Base-by-base conservation (phyloP, 2,113 vertebrate genomes). In the Pachycephala philippinensis region DNA sequence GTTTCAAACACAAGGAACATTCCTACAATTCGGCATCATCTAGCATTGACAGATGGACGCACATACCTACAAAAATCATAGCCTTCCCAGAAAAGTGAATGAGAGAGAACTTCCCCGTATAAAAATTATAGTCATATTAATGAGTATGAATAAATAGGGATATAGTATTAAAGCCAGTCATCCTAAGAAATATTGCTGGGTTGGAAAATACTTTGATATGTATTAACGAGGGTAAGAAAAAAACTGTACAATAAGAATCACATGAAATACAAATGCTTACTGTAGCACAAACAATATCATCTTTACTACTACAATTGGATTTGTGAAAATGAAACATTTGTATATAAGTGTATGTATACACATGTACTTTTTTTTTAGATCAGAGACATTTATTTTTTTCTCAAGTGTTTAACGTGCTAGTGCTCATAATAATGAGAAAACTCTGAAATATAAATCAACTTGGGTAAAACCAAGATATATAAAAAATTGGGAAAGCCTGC, bases 1-100 rank as follows among this genome's bases (percentile, higher is more conserved):
- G 96, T 94, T 96, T 94, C 91, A 89, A 97, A 87, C 94, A 95
- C 96, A 95, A 95, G 95, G 89, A 96, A 89, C 94, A 96, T 94
- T 96, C 91, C 94, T 87, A 91, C 84, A 76, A 94, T 91, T 93
- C 78, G n/a, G 93, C 93, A 82, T 96, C 70, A 92, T 96, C 74
- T 87, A 92, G 84, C 87, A 95, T 4, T 95, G 89, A 95, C 96
- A 96, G 95, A 97, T 97, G 95, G 95, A 92, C 69, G 89, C 94
- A 83, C 91, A 96, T 97, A 96, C 95, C 93, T 95, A 95, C 70
- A 95, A 83, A 95, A 95, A 92, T 84, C 89, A 84, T 84, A 84
- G 54, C 28, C 82, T 95, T 87, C 63, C 37, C 74, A 82, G 70
- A 75, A 37, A 94, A 95, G 87, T 82, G 80, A 89, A 78, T 78